Base-by-base conservation (phyloP, 2,113 vertebrate genomes). In the Beaufortia kweichowensis region DNA sequence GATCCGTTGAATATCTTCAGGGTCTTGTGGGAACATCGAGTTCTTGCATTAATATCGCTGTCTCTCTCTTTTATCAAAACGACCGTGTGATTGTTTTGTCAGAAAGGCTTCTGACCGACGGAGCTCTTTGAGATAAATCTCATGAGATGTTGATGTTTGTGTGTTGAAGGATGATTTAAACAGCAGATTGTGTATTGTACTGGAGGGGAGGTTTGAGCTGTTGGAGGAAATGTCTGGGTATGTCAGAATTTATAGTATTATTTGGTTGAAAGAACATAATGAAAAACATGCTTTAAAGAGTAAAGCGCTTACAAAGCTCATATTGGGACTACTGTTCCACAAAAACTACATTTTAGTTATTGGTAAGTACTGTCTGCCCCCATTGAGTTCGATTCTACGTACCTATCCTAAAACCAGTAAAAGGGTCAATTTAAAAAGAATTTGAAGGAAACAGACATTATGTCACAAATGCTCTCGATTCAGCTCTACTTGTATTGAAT, bases 101-200 rank as follows among this genome's bases (percentile, higher is more conserved):
- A 3, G 71, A 74, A 48, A 62, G 24, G 71, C 6, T 11, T 73
- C 46, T 61, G 39, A 73, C 19, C 70, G 26, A 17, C 23, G 5
- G 19, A 53, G 48, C 43, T 46, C 12, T 46, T 53, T n/a, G 19
- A 53, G 48, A 53, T 21, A 6, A 59, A 53, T 2, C 48, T 59
- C 33, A 12, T 2, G 23, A 10, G 69, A 59, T 46, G 43, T n/a
- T 71, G 53, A 57, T 71, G 53, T 71, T 28, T 71, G 33, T 43
- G 6, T 59, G 55, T 17, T 59, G 33, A 59, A 74, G 35, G 17
- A 72, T 59, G 17, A 43, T 59, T 24, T 60, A 23, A 26, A 23
- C 55, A 72, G 39, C 67, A 70, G 48, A 17, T 53, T 70, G 28
- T 56, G 67, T 24, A 35, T 10, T 56, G 31, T 14, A 56, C 67